Base-by-base conservation (phyloP, 2,888 invertebrate species). In the Macaria notata region DNA sequence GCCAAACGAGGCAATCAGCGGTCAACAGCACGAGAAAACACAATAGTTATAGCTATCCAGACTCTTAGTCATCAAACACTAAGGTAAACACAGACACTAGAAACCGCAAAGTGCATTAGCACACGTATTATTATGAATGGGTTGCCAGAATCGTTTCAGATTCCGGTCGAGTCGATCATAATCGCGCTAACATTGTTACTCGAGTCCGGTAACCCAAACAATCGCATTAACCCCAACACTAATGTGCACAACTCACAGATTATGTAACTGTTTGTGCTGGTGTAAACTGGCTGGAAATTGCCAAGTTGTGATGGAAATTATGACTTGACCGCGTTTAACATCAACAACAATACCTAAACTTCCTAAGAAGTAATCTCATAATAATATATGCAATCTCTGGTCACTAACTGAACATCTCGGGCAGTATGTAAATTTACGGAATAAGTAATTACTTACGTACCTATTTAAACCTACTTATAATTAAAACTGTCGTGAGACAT, bases 71-170 rank as follows among this genome's bases (percentile, higher is more conserved):
- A 50, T 43, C 44, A 30, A 29, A 36, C 41, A 49, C 30, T 6
- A 41, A 19, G 8, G 49, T 42, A 44, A 45, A 36, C 36, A 50
- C 36, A 33, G 42, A 42, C 31, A 43, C 19, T 19, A 9, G 42
- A 36, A 36, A 50, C 50, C 44, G 30, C 50, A 50, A 41, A 50
- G 50, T 50, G 50, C 50, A 45, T 50, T 50, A 50, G 38, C 50
- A 50, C 50, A 38, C 43, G 29, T 8, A 0, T 41, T n/a, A 41
- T 41, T 41, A 41, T 41, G 41, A 41, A 41, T 41, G 41, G 9
- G 41, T 41, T 41, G 41, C 41, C n/a, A 41, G 41, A 41, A 49
- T n/a, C 49, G 31, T 7, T 42, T 3, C 44, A 3, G 49, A 42
- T 43, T 50, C 49, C 50, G 31, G 3, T 49, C 36, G 3, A 50